phyloP scores from a whole-genome alignment of 1,140 invertebrate genomes.

The Brachionus rubens region DNA sequence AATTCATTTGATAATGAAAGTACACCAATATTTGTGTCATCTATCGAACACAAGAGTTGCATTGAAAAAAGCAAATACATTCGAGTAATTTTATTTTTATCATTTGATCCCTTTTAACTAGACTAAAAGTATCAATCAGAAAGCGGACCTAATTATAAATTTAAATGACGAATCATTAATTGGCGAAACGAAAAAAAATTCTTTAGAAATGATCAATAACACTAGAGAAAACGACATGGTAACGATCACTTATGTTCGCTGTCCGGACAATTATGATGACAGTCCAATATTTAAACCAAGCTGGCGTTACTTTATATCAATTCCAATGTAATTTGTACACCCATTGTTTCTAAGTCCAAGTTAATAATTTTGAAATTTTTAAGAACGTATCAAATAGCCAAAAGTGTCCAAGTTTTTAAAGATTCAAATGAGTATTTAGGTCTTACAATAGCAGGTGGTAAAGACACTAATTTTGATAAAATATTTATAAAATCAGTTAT shows the following conservation, averaged over 20 bases:
- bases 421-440: conserved; percentile 59
- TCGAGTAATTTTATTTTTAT: conserved; percentile 54
- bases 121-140: conserved; percentile 52
- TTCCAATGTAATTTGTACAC: conserved; percentile 17
- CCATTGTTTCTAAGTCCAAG: not conserved
- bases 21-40: conserved; percentile 63
- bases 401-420: conserved; percentile 60
- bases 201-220: conserved; percentile 61
- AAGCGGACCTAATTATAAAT: conserved; percentile 62
- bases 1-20: conserved; percentile 58
- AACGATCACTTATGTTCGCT: conserved; percentile 60
- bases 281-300: conserved; percentile 62
- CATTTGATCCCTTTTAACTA: not conserved
- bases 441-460: conserved; percentile 63
- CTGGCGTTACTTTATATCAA: conserved; percentile 61
- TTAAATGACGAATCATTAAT: conserved; percentile 61
- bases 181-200: conserved; percentile 61
- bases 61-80: conserved; percentile 61
- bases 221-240: conserved; percentile 56
- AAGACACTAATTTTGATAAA: conserved; percentile 58
- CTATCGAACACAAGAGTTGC: conserved; percentile 62
- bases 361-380: conserved; percentile 30
- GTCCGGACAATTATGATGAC: conserved; percentile 60
- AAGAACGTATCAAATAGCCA: conserved; percentile 61
- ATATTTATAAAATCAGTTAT: conserved; percentile 64